Evolutionary conservation across 2,113 vertebrate species (phyloP).

Genomic region (Crotalus tigris): DNA sequence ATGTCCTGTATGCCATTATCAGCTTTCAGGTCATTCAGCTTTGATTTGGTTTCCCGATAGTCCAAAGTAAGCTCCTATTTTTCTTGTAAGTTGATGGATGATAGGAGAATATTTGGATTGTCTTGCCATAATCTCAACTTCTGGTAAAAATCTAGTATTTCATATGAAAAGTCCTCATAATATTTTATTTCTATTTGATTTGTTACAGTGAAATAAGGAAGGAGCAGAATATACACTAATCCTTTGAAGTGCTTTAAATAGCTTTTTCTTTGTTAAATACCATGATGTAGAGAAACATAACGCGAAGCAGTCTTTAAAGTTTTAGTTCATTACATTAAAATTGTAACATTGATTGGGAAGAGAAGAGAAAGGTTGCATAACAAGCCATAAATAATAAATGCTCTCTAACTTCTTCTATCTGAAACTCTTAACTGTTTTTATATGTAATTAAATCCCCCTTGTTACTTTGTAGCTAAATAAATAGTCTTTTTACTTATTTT

Average conservation of each 20-base stretch:
- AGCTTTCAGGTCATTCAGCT: conserved; percentile 24
- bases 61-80: not conserved
- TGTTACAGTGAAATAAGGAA: not conserved
- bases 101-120: not conserved
- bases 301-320: not conserved
- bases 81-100: not conserved
- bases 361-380: not conserved
- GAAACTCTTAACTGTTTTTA: conserved; percentile 1
- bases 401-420: not conserved
- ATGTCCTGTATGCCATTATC: conserved; percentile 25
- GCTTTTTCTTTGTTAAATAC: not conserved
- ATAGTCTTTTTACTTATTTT: not conserved
- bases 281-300: not conserved
- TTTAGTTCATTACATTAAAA: not conserved
- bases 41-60: conserved; percentile 21
- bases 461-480: conserved; percentile 9
- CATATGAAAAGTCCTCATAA: not conserved
- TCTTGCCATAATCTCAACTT: not conserved
- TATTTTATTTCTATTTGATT: not conserved
- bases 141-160: not conserved
- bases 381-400: conserved; percentile 24
- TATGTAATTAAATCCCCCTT: not conserved
- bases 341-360: not conserved
- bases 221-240: not conserved
- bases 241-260: not conserved